Percentiles rank a stretch among this genome's conserved stretches.
phyloP scores from a whole-genome alignment of 2,888 invertebrate species.

The Odontocolon sp. region DNA sequence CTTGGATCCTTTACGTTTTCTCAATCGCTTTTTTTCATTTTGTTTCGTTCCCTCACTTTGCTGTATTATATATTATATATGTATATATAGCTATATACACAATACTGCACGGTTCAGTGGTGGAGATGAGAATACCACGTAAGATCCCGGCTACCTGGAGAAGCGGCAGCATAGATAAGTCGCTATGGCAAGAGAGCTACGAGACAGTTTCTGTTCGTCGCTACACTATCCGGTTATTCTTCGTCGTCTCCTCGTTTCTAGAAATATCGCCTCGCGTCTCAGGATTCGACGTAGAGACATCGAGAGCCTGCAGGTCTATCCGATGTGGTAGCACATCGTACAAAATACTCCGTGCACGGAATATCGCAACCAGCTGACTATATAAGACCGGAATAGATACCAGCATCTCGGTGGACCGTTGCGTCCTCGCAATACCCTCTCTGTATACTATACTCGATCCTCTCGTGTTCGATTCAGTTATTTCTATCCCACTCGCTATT shows the following conservation, averaged over 20 bases:
- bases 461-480: constrained; percentile 35
- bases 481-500: constrained; percentile 31
- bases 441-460: constrained; percentile 60
- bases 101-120: background rate
- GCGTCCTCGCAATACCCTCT: constrained; percentile 2
- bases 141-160: background rate
- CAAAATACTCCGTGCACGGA: constrained; percentile 32
- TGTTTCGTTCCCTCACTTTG: constrained; percentile 10
- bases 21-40: constrained; percentile 31
- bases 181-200: constrained; percentile 14
- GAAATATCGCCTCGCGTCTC: constrained; percentile 41
- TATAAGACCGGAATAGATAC: background rate
- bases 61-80: background rate
- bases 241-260: constrained; percentile 28
- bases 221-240: constrained; percentile 6
- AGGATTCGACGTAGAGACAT: constrained; percentile 9
- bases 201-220: constrained; percentile 12
- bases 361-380: constrained; percentile 22
- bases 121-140: background rate
- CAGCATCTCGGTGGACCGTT: background rate
- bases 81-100: background rate
- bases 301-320: background rate
- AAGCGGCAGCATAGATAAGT: constrained; percentile 33
- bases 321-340: constrained; percentile 15
- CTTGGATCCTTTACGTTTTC: background rate